These are phyloP conservation scores for Drosophila suboccidentalis DNA, from an alignment of 2,888 invertebrate species.

Conservation along the genomic window DNA sequence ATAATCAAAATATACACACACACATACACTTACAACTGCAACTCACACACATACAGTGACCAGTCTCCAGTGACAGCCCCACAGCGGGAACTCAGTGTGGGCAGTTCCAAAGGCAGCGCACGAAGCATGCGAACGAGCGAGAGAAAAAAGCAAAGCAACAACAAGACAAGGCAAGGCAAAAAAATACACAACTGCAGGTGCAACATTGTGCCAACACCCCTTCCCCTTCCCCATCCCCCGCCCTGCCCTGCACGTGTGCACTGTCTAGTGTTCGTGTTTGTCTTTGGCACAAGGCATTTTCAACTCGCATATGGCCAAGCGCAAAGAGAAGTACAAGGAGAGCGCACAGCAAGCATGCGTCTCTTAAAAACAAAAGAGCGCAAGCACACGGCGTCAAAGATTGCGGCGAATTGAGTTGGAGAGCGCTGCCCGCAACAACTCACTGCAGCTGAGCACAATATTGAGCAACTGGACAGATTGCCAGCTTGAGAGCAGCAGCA, in stretches of 20 bases:
- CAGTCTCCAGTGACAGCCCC: constrained; percentile 64
- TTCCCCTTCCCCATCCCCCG: not conserved
- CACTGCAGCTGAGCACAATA: constrained; percentile 32
- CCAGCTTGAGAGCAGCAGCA: constrained; percentile 25
- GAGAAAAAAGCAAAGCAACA: constrained; percentile 49
- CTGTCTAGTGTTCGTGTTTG: constrained; percentile 13
- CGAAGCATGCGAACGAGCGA: constrained; percentile 52
- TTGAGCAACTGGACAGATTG: constrained; percentile 33
- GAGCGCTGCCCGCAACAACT: constrained; percentile 21
- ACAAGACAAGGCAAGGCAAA: constrained; percentile 18
- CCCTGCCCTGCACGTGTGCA: not conserved
- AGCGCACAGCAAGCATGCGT: constrained; percentile 30
- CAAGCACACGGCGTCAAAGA: constrained; percentile 39
- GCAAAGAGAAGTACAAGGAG: constrained; percentile 54
- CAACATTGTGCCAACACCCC: constrained; percentile 35
- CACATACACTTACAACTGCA: constrained; percentile 3
- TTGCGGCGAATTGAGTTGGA: constrained; percentile 68
- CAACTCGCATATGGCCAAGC: not conserved
- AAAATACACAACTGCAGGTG: constrained; percentile 69
- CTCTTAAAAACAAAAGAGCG: constrained; percentile 65
- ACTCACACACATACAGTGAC: constrained; percentile 36
- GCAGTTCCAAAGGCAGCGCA: constrained; percentile 58
- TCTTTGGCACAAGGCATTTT: constrained; percentile 30
- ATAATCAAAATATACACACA: constrained; percentile 48
- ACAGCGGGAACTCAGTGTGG: constrained; percentile 46